Percentiles rank a stretch among this genome's conserved stretches.
Evolutionary conservation across 92 coral and sea anemone genomes (phyloP).

Genomic region (Anthopleura xanthogrammica): DNA sequence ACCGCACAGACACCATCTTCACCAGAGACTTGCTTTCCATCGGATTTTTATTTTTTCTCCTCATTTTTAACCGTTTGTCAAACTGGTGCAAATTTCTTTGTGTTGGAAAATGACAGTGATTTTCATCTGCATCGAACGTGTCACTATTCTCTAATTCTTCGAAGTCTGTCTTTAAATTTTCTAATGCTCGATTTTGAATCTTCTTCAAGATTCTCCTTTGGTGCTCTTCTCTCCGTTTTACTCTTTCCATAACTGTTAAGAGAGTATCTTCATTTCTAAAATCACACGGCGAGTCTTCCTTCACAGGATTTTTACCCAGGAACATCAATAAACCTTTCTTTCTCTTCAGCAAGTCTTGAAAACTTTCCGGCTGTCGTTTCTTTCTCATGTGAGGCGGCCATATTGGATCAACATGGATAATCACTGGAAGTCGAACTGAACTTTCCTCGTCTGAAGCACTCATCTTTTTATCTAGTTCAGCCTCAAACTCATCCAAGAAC

Average conservation of each 20-base stretch:
- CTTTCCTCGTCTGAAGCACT: background rate
- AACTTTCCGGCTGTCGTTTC: constrained; percentile 4
- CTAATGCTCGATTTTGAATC: background rate
- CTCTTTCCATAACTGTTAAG: constrained; percentile 9
- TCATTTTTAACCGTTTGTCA: background rate
- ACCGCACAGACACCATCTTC: too few species aligned
- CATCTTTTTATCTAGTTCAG: background rate
- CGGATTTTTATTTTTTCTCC: too few species aligned
- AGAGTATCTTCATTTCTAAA: constrained; percentile 15
- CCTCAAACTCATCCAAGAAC: too few species aligned
- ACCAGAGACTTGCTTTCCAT: too few species aligned
- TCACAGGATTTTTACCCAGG: constrained; percentile 9
- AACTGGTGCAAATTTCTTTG: background rate
- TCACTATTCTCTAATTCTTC: background rate
- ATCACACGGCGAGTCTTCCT: background rate
- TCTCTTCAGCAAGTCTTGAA: constrained; percentile 38
- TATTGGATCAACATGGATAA: constrained; percentile 48
- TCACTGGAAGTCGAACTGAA: background rate
- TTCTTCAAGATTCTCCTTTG: constrained; percentile 5
- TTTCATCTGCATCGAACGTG: background rate
- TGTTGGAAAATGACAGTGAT: background rate
- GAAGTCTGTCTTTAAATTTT: background rate
- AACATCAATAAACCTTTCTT: constrained; percentile 44
- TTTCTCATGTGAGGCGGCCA: constrained; percentile 49
- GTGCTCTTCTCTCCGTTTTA: constrained; percentile 8